These are phyloP conservation scores for Hypena proboscidalis DNA, from an alignment of 2,888 invertebrate species.

Conservation along the genomic window DNA sequence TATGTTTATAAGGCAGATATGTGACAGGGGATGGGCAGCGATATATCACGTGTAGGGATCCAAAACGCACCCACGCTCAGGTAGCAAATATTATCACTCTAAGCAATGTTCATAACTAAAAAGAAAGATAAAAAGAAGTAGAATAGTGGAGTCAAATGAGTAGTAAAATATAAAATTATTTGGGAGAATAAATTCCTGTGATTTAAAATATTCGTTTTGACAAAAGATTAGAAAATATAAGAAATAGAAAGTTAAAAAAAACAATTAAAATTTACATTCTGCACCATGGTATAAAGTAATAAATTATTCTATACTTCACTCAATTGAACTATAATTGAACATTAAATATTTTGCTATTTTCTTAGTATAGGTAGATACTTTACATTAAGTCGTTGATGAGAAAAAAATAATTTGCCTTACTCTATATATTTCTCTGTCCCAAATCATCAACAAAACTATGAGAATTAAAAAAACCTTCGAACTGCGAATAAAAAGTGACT, in stretches of 20 bases:
- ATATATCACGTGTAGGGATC: conserved; percentile 76
- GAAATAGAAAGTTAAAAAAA: too few species aligned
- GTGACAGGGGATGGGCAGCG: conserved; percentile 81
- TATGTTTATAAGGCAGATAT: conserved; percentile 67
- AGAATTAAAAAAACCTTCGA: conserved; percentile 65
- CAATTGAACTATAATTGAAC: too few species aligned
- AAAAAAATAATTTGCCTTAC: conserved; percentile 26
- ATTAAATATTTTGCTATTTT: too few species aligned
- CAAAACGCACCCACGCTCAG: conserved; percentile 79
- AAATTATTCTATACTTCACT: too few species aligned
- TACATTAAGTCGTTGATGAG: too few species aligned
- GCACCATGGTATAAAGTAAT: too few species aligned
- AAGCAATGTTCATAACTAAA: conserved; percentile 74
- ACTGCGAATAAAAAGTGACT: conserved; percentile 67
- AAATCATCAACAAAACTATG: conserved; percentile 59
- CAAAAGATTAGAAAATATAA: too few species aligned
- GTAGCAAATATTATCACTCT: conserved; percentile 83
- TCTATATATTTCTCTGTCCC: conserved; percentile 51
- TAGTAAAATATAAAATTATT: conserved; percentile 8
- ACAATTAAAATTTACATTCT: too few species aligned
- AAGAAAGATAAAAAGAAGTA: conserved; percentile 52
- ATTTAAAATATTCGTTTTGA: too few species aligned
- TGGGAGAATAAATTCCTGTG: too few species aligned
- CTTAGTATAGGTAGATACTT: too few species aligned
- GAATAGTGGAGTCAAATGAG: conserved; percentile 45